These are phyloP conservation scores for Emydura subglobosa DNA, from an alignment of 2,113 vertebrate species.

Conservation along the genomic window DNA sequence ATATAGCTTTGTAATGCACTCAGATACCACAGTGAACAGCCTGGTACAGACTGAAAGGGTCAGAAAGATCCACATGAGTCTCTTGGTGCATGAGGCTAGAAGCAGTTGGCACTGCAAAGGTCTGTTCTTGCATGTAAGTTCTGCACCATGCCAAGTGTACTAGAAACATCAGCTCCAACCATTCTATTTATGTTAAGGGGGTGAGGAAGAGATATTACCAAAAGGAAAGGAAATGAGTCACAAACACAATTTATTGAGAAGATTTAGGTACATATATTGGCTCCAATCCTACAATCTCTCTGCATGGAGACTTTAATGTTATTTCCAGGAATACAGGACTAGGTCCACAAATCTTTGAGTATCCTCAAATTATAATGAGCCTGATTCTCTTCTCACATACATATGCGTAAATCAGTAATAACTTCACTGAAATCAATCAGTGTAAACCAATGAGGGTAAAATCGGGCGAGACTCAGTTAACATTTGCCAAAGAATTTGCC, in stretches of 20 bases:
- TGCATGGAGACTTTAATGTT: background rate
- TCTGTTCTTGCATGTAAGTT: background rate
- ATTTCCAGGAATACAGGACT: background rate
- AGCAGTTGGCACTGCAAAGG: background rate
- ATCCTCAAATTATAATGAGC: background rate
- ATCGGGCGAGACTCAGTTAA: background rate
- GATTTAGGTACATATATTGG: background rate
- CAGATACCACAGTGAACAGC: background rate
- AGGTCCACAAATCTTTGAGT: background rate
- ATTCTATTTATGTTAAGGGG: background rate
- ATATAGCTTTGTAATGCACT: background rate
- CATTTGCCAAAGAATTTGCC: background rate
- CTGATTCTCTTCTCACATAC: background rate
- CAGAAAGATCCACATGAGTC: background rate
- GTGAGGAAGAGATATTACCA: background rate
- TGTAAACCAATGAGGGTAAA: background rate
- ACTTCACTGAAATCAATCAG: background rate
- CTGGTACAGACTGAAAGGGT: background rate
- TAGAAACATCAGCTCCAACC: background rate
- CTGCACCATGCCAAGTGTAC: background rate
- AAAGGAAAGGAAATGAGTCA: background rate
- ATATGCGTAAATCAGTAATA: background rate
- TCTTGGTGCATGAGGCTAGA: background rate
- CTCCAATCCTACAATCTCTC: background rate
- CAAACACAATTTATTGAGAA: background rate